A percentile compares a stretch with the other conserved stretches of the same genome.
phyloP scores from a whole-genome alignment of 2,113 vertebrate genomes.

The Tylochromis polylepis region DNA sequence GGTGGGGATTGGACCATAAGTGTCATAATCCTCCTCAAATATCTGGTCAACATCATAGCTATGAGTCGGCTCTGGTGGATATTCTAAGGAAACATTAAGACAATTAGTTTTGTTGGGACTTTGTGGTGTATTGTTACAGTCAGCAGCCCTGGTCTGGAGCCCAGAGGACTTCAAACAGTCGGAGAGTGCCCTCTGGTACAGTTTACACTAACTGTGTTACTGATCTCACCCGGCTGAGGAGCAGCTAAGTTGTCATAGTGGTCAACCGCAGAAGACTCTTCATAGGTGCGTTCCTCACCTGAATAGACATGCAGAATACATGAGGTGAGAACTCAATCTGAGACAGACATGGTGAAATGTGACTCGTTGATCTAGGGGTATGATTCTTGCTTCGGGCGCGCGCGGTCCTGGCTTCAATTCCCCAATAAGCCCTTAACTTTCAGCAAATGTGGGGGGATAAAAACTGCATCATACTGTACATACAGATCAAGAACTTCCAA shows the following conservation, averaged over 20 bases:
- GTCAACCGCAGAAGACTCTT: conserved; percentile 63
- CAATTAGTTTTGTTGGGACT: background rate
- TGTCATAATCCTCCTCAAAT: conserved; percentile 50
- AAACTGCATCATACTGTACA: background rate
- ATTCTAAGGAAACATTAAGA: conserved; percentile 16
- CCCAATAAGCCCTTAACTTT: conserved; percentile 37
- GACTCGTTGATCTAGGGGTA: conserved; percentile 71
- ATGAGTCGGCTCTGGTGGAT: conserved; percentile 49
- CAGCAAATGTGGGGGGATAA: background rate
- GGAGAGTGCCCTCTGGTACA: background rate
- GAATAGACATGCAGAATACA: background rate
- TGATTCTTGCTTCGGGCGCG: conserved; percentile 74
- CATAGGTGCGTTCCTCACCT: conserved; percentile 70
- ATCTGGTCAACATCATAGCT: conserved; percentile 55
- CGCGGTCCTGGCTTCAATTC: conserved; percentile 73
- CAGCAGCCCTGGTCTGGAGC: background rate
- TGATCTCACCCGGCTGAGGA: conserved; percentile 55
- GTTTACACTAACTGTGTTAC: background rate
- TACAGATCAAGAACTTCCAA: background rate
- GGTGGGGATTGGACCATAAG: conserved; percentile 42
- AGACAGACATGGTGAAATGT: background rate
- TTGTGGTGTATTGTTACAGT: background rate
- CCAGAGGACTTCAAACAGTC: background rate
- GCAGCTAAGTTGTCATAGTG: conserved; percentile 38
- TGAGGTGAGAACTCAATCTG: background rate